Percentiles rank a stretch among this genome's conserved stretches.
Evolutionary conservation across 2,113 vertebrate genomes (phyloP).

Genomic region (Chaetodon auriga): DNA sequence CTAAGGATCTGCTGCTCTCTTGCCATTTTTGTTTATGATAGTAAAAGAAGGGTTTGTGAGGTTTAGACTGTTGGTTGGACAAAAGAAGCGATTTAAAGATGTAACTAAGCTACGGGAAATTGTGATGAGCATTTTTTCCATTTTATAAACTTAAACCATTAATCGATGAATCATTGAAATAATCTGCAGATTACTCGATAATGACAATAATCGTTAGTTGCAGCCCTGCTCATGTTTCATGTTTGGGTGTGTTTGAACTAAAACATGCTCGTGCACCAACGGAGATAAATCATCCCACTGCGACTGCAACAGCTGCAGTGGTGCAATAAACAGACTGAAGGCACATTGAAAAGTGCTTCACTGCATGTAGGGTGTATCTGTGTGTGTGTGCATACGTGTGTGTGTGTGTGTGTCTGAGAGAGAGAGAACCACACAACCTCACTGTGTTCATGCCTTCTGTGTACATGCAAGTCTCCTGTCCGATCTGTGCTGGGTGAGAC

Average conservation of each 20-base stretch:
- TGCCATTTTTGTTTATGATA: too few relatives aligned
- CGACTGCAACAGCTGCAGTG: conserved; percentile 9
- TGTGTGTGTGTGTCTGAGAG: neutral
- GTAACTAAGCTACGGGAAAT: too few relatives aligned
- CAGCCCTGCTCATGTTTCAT: neutral
- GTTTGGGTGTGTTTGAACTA: conserved; percentile 6
- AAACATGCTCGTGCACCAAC: neutral
- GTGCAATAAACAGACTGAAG: conserved; percentile 3
- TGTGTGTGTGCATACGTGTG: conserved; percentile 3
- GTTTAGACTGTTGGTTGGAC: too few relatives aligned
- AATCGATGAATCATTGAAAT: too few relatives aligned
- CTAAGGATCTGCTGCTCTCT: too few relatives aligned
- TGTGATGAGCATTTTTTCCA: too few relatives aligned
- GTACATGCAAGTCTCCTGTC: conserved; percentile 16
- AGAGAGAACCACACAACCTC: neutral
- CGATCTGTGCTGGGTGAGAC: conserved; percentile 6
- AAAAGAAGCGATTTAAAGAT: too few relatives aligned
- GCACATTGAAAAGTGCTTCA: neutral
- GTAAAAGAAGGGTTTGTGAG: too few relatives aligned
- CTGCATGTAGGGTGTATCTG: neutral
- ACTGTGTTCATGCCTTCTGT: conserved; percentile 15
- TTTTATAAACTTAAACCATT: too few relatives aligned
- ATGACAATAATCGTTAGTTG: too few relatives aligned
- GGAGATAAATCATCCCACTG: conserved; percentile 1
- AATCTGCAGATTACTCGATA: too few relatives aligned